Evolutionary conservation across 2,113 vertebrate species (phyloP), one percentile per base, ranked within the genome.

Genomic region (Albula glossodonta): DNA sequence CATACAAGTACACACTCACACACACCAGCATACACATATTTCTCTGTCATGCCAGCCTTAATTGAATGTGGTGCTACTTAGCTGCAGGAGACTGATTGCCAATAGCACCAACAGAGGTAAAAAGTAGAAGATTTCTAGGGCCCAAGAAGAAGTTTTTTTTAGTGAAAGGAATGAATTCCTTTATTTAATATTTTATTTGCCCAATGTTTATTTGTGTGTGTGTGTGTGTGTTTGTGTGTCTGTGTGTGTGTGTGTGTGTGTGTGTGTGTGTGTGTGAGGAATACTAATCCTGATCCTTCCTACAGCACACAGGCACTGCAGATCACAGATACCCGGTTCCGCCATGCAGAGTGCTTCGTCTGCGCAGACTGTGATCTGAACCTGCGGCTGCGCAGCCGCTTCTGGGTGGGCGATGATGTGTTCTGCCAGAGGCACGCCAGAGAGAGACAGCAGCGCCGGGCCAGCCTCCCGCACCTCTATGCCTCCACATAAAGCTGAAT

Each of bases 371-470:
- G 96, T 0, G 94, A 95, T 31, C 94, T 96, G 87, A 96, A 93
- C 90, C 90, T 96, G 56, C 93, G 94, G 92, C 95, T 95, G 95
- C 91, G 95, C 0, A 95, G 96, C 0, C 96, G 96, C 84, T 96
- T 96, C 84, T 96, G 96, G 95, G 95, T 92, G 78, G 93, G 92
- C 0, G 93, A 96, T 0, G 92, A 95, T 89, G 89, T 96, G 66
- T 96, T 91, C 88, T 96, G 96, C 0, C 94, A 96, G 93, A 96
- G 96, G 77, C 95, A 96, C 0, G 95, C 95, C 25, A 93, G 92
- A 6, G 93, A 93, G 85, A 93, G 94, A 78, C 93, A 95, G 87
- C 90, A 91, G 0, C 82, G 85, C 31, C 31, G 31, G 31, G 31
- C 31, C 31, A 41, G 31, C 31, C 31, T 41, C 31, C 31, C 31